These are phyloP conservation scores for Aix galericulata DNA, from an alignment of 2,113 vertebrate species.

Conservation along the genomic window DNA sequence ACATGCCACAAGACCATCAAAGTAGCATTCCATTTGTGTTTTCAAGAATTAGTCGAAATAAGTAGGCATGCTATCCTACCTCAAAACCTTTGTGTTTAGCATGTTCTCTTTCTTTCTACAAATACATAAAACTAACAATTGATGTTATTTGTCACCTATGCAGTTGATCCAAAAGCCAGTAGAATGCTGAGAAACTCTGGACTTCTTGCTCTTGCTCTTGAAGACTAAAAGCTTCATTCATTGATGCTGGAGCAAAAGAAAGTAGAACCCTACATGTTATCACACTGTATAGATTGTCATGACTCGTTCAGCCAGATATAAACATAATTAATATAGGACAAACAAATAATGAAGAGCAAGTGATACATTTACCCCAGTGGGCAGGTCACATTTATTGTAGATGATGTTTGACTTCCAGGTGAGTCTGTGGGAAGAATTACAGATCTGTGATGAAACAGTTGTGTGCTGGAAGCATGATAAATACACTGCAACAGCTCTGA, in stretches of 20 bases:
- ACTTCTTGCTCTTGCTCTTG: not conserved
- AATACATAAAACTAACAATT: not conserved
- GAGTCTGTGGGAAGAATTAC: not conserved
- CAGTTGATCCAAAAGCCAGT: not conserved
- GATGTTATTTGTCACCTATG: not conserved
- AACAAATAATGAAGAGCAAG: not conserved
- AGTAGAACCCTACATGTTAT: not conserved
- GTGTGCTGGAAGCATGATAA: not conserved
- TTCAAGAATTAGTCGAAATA: not conserved
- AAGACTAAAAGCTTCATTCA: not conserved
- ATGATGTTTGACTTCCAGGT: not conserved
- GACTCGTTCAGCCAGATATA: not conserved
- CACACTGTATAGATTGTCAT: not conserved
- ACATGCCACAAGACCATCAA: not conserved
- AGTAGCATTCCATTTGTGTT: not conserved
- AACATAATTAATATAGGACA: not conserved
- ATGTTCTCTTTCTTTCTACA: not conserved
- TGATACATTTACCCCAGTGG: not conserved
- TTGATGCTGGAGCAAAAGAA: not conserved
- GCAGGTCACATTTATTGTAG: not conserved
- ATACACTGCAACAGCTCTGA: not conserved
- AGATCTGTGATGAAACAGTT: not conserved
- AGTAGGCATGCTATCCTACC: accelerated
- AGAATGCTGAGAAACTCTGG: not conserved
- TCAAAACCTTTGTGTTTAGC: not conserved